phyloP scores from a whole-genome alignment of 2,888 invertebrate genomes.

The Pseudanteris insignis region DNA sequence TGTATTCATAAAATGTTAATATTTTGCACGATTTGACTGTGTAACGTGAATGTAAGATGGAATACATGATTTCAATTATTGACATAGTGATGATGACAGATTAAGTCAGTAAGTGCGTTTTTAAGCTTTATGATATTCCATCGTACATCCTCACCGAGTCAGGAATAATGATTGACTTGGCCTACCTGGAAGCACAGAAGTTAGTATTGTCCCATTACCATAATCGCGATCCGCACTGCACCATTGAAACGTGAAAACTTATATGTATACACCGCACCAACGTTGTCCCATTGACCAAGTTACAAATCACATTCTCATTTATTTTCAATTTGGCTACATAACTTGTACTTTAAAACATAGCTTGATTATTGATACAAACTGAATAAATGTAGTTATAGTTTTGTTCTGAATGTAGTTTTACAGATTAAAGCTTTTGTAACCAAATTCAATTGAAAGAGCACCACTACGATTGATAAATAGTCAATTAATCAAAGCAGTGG shows the following conservation, averaged over 20 bases:
- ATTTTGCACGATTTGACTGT: conserved; percentile 29
- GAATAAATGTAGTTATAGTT: background rate
- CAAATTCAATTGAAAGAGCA: no score
- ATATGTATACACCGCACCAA: conserved; percentile 60
- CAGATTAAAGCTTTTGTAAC: no score
- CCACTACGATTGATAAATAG: no score
- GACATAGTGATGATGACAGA: conserved; percentile 13
- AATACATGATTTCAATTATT: conserved; percentile 18
- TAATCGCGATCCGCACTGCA: conserved; percentile 66
- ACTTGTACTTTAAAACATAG: conserved; percentile 32
- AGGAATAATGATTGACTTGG: conserved; percentile 67
- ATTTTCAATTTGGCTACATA: conserved; percentile 33
- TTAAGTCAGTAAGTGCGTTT: conserved; percentile 3
- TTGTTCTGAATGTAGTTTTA: no score
- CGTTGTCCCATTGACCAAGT: conserved; percentile 61
- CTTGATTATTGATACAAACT: conserved; percentile 16
- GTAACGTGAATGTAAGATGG: conserved; percentile 41
- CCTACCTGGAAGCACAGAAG: conserved; percentile 68
- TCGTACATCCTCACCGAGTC: conserved; percentile 46
- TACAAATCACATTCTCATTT: conserved; percentile 55
- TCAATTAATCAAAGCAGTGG: background rate
- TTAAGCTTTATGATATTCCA: conserved; percentile 15
- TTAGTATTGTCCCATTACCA: conserved; percentile 67
- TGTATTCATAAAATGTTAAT: no score
- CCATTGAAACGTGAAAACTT: conserved; percentile 58